These are phyloP conservation scores for Andrena chrysosceles DNA, from an alignment of 2,888 invertebrate genomes.

Conservation along the genomic window DNA sequence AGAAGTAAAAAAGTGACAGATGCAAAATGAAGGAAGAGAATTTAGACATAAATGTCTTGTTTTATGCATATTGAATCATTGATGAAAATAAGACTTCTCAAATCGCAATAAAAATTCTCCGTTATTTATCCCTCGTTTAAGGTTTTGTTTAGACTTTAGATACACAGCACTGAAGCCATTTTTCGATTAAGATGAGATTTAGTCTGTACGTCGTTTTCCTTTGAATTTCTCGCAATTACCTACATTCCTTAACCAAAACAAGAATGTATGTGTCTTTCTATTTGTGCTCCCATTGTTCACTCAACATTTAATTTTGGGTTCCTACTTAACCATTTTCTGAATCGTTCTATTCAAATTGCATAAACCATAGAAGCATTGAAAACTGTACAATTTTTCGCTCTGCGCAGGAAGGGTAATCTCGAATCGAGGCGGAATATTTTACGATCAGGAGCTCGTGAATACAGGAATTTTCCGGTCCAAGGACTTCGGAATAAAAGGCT, in stretches of 20 bases:
- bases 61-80: constrained; percentile 43
- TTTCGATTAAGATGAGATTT: constrained; percentile 33
- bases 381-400: neutral
- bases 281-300: neutral
- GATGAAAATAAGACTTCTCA: constrained; percentile 54
- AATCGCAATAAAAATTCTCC: constrained; percentile 39
- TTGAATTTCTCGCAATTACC: neutral
- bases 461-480: constrained; percentile 47
- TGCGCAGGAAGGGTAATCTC: neutral
- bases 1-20: constrained; percentile 14
- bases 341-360: neutral
- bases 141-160: neutral
- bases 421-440: constrained; percentile 22
- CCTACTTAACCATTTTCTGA: neutral
- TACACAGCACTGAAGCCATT: constrained; percentile 11
- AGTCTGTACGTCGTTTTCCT: neutral
- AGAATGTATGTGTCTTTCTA: neutral
- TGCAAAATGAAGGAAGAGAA: constrained; percentile 12
- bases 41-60: constrained; percentile 36
- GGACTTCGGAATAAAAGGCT: constrained; percentile 40
- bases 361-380: neutral
- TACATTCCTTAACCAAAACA: neutral
- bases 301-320: neutral
- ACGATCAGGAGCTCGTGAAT: constrained; percentile 26
- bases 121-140: constrained; percentile 31